phyloP scores from a whole-genome alignment of 2,888 invertebrate genomes.

The Andrena camellia region DNA sequence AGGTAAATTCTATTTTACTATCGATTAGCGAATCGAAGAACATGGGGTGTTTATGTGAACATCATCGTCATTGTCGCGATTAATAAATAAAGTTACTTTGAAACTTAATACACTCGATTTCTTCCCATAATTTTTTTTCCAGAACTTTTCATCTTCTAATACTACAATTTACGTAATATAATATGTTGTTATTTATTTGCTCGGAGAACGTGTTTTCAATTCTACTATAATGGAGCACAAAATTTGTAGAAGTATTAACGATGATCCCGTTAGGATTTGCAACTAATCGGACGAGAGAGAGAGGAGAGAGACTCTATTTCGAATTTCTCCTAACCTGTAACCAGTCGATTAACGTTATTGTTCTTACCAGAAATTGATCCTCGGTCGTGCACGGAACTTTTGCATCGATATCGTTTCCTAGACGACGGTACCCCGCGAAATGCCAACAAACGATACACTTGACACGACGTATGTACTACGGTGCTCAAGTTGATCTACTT shows the following conservation, averaged over 20 bases:
- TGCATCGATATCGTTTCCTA: conserved; percentile 58
- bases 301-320: too few relatives aligned
- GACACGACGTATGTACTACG: conserved; percentile 5
- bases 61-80: not conserved
- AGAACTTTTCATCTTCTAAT: too few relatives aligned
- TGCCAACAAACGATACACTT: conserved; percentile 47
- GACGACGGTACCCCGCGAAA: conserved; percentile 50
- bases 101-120: not conserved
- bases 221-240: too few relatives aligned
- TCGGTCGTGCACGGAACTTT: conserved; percentile 1
- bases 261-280: not conserved
- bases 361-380: conserved; percentile 48
- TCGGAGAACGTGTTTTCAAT: too few relatives aligned
- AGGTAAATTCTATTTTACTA: not conserved
- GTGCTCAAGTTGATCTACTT: conserved; percentile 20
- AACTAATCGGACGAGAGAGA: not conserved
- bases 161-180: too few relatives aligned
- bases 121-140: too few relatives aligned
- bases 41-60: not conserved
- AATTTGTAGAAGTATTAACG: too few relatives aligned
- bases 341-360: conserved; percentile 1
- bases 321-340: not conserved
- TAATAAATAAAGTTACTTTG: not conserved
- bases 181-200: too few relatives aligned
- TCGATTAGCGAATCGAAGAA: not conserved